These are phyloP conservation scores for Agrochola lota DNA, from an alignment of 2,888 invertebrate species.

Conservation along the genomic window DNA sequence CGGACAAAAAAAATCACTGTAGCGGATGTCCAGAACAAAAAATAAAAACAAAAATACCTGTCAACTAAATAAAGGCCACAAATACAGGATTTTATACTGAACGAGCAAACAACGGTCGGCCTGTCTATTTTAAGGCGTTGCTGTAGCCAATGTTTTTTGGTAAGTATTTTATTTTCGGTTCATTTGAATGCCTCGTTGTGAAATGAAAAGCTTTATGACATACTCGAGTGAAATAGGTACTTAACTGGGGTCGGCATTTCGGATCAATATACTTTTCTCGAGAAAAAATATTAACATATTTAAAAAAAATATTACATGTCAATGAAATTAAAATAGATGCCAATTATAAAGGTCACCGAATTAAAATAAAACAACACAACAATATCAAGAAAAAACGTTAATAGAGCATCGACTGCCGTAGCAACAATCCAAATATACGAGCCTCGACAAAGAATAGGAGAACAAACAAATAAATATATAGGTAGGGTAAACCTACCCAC, in stretches of 20 bases:
- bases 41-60: conserved; percentile 8
- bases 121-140: conserved; percentile 22
- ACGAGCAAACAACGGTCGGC: not conserved
- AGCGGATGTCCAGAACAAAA: conserved; percentile 8
- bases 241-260: not conserved
- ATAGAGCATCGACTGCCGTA: not conserved
- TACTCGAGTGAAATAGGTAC: not conserved
- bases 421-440: conserved; percentile 4
- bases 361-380: no score
- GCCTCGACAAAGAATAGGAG: not conserved
- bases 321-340: no score
- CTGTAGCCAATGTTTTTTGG: not conserved
- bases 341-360: no score
- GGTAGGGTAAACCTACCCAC: conserved; percentile 12
- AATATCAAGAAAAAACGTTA: no score
- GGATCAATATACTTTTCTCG: not conserved
- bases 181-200: not conserved
- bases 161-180: conserved; percentile 12
- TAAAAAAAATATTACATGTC: no score
- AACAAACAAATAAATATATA: conserved; percentile 5
- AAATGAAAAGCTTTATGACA: conserved; percentile 17
- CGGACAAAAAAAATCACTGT: conserved; percentile 25
- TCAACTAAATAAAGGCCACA: conserved; percentile 14
- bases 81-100: conserved; percentile 25
- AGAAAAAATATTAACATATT: not conserved